phyloP scores from a whole-genome alignment of 2,797 vertebrate species.

The Darevskia mixta region DNA sequence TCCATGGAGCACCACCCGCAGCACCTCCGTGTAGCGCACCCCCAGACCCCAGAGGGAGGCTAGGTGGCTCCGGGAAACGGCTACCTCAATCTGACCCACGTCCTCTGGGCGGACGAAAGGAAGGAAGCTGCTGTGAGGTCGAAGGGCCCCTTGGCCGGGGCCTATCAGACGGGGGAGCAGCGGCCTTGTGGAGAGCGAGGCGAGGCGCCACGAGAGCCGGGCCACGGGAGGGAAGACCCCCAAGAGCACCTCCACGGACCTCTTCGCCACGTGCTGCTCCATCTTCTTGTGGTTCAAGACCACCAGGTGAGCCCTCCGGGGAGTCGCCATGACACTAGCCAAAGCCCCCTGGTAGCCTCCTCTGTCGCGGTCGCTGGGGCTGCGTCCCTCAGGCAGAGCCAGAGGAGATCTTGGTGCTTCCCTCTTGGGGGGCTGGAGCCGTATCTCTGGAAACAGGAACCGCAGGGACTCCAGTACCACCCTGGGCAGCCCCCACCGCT shows the following conservation, averaged over 20 bases:
- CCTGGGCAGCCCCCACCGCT: slow-evolving; percentile 67
- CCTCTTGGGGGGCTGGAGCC: not conserved
- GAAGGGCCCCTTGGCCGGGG: too few relatives aligned
- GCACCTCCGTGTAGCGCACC: too few relatives aligned
- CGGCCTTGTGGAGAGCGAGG: not conserved
- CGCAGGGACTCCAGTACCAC: slow-evolving; percentile 59
- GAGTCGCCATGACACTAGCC: too few relatives aligned
- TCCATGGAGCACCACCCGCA: too few relatives aligned
- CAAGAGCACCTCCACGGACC: not conserved
- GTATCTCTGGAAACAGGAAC: slow-evolving; percentile 31
- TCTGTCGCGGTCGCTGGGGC: rapidly evolving
- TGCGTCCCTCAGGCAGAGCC: rapidly evolving
- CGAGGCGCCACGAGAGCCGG: not conserved
- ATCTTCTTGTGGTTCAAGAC: not conserved
- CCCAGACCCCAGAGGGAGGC: too few relatives aligned
- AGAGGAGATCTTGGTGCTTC: too few relatives aligned
- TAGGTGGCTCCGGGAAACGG: too few relatives aligned
- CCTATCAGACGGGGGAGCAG: too few relatives aligned
- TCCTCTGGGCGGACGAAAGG: too few relatives aligned
- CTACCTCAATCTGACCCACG: too few relatives aligned
- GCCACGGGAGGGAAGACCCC: not conserved
- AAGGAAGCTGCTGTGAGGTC: too few relatives aligned
- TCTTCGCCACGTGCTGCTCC: not conserved
- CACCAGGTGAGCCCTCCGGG: not conserved
- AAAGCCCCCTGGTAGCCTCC: not conserved